These are phyloP conservation scores for Selenia dentaria DNA, from an alignment of 2,888 invertebrate genomes.

Conservation along the genomic window DNA sequence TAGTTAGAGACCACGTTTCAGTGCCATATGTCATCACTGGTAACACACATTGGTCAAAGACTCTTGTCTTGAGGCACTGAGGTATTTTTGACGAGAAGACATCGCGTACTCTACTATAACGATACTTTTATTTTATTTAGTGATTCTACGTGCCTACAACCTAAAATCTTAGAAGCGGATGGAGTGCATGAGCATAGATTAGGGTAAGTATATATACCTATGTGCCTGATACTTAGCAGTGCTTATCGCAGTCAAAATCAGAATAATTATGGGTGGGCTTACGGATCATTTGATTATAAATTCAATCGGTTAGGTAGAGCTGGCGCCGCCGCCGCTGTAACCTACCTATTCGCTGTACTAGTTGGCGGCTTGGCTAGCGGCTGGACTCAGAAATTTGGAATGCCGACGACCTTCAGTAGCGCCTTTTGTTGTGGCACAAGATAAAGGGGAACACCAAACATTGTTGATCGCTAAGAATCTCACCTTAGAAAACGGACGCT, in stretches of 20 bases:
- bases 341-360: constrained; percentile 63
- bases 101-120: no score
- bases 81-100: no score
- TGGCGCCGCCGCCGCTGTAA: constrained; percentile 43
- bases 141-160: no score
- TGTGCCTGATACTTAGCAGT: no score
- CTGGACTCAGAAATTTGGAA: constrained; percentile 76
- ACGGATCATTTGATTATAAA: constrained; percentile 14
- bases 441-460: neutral
- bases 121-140: no score
- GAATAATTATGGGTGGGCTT: constrained; percentile 8
- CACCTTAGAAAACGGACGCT: neutral
- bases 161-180: no score
- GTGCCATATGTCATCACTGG: no score
- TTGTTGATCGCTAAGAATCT: neutral
- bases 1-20: no score
- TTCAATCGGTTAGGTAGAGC: constrained; percentile 14
- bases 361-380: constrained; percentile 46
- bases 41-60: no score
- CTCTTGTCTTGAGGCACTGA: no score
- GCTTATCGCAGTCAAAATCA: constrained; percentile 1
- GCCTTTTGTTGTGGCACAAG: constrained; percentile 42
- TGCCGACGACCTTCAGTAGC: constrained; percentile 73
- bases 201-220: no score
- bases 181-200: no score